Evolutionary conservation across 1,140 invertebrate species (phyloP).

Genomic region (Heliothis subflexa): DNA sequence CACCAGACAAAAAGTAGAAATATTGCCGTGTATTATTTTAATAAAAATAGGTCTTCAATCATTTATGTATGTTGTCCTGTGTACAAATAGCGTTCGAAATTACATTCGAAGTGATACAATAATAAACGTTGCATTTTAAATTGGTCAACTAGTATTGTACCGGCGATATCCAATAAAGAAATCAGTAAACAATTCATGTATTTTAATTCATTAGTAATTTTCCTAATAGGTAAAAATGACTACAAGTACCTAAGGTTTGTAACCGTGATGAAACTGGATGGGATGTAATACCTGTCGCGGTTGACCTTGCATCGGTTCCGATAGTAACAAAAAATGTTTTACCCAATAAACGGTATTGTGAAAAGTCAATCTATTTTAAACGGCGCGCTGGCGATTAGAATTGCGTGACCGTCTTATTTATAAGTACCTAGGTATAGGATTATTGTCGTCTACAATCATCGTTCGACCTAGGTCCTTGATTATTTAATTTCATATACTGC

Average conservation of each 20-base stretch:
- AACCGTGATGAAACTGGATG: slow-evolving; percentile 42
- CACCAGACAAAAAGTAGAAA: slow-evolving; percentile 68
- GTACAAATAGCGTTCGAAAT: slow-evolving; percentile 78
- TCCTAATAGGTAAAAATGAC: slow-evolving; percentile 9
- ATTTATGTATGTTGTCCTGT: slow-evolving; percentile 74
- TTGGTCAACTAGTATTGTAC: slow-evolving; percentile 79
- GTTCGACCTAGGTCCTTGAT: slow-evolving; percentile 16
- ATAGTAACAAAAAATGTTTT: slow-evolving; percentile 44
- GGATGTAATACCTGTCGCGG: slow-evolving; percentile 44
- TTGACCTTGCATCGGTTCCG: slow-evolving; percentile 43
- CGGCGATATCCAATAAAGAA: slow-evolving; percentile 81
- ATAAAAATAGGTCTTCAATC: slow-evolving; percentile 51
- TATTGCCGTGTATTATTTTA: slow-evolving; percentile 56
- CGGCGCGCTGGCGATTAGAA: slow-evolving; percentile 18
- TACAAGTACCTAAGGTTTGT: neutral
- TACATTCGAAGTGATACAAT: slow-evolving; percentile 75
- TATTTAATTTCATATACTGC: slow-evolving; percentile 41
- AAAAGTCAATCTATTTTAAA: slow-evolving; percentile 50
- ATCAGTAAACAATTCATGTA: slow-evolving; percentile 62
- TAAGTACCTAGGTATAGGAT: neutral
- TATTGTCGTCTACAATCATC: slow-evolving; percentile 17
- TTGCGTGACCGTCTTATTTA: slow-evolving; percentile 37
- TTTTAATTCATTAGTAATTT: slow-evolving; percentile 49
- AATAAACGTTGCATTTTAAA: slow-evolving; percentile 80
- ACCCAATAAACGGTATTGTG: slow-evolving; percentile 49